Evolutionary conservation across 2,888 invertebrate species (phyloP).

Genomic region (Sphaeridia pumilis): DNA sequence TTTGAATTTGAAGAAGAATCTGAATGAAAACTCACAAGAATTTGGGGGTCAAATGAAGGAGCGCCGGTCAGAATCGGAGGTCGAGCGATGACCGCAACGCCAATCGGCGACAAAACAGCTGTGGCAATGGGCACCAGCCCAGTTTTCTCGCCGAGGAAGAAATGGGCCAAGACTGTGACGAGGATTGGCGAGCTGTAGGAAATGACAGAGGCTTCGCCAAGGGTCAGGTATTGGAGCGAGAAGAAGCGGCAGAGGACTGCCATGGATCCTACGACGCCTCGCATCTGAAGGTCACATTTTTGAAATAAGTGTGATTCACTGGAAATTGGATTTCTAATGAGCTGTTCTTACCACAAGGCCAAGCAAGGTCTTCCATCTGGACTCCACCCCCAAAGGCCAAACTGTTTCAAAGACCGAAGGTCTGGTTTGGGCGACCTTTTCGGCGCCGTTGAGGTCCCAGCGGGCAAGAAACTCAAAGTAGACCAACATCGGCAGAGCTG

Average conservation of each 20-base stretch:
- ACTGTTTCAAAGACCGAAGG: conserved; percentile 11
- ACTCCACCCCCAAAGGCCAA: conserved; percentile 9
- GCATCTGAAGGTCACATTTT: too few relatives aligned
- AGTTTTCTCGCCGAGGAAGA: conserved; percentile 30
- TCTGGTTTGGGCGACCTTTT: neutral
- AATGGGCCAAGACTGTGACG: conserved; percentile 33
- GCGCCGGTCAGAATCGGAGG: conserved; percentile 32
- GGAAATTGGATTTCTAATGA: too few relatives aligned
- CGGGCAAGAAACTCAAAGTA: conserved; percentile 2
- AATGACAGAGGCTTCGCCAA: conserved; percentile 34
- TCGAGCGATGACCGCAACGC: conserved; percentile 28
- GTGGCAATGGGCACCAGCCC: conserved; percentile 30
- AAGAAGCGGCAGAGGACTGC: conserved; percentile 31
- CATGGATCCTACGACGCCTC: conserved; percentile 31
- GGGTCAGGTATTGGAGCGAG: conserved; percentile 30
- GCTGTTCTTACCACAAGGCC: conserved; percentile 12
- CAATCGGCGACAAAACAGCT: conserved; percentile 23
- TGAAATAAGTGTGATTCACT: too few relatives aligned
- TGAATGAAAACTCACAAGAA: conserved; percentile 30
- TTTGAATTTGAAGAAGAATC: neutral
- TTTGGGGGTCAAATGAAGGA: conserved; percentile 23
- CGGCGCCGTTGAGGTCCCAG: neutral
- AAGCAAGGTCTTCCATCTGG: conserved; percentile 13
- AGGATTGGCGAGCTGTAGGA: conserved; percentile 32
- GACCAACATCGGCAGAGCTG: conserved; percentile 4